Base-by-base conservation (phyloP, 2,888 invertebrate species). In the Stegana nigrithorax region DNA sequence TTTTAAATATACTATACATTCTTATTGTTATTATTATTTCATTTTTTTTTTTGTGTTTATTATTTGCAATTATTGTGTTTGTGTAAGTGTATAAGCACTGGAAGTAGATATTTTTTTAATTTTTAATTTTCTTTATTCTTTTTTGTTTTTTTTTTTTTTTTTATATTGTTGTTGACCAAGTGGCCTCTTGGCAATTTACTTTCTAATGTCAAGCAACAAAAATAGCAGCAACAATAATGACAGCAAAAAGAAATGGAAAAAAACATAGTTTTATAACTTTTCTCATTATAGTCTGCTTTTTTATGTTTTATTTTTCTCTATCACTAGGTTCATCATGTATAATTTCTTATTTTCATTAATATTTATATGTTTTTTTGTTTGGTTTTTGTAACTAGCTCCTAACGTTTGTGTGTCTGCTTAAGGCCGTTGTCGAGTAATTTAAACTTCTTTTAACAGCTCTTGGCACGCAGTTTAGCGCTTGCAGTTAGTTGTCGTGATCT, bases 121-220 rank as follows among this genome's bases (percentile, higher is more conserved):
- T n/a, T n/a, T n/a, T n/a, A n/a, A 51, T 21, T 51, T 65, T 61
- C 32, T 60, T 29, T 53, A 36, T 32, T 29, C n/a, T n/a, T 45
- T 55, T 58, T 57, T 27, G 45, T 39, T 39, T 53, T 60, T 64
- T 45, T 44, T 59, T 63, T 63, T 53, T 42, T 36, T 21, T 32
- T 66, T 53, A 39, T 60, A 63, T 60, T 65, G 63, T 45, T 39
- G 63, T 79, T 75, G 79, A 79, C 75, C 75, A 75, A 75, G 70
- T 75, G 78, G 75, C 75, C 75, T 79, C 62, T 73, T 75, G 73
- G 75, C 80, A 75, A 75, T 75, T 75, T 75, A 75, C 75, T 75
- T 75, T 75, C 75, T 75, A 75, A 75, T 75, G 80, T 75, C 75
- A 79, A 58, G 70, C 77, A 77, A 78, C 75, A 75, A 72, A 75